phyloP scores from a whole-genome alignment of 2,888 invertebrate species.

The Athalia cordata region DNA sequence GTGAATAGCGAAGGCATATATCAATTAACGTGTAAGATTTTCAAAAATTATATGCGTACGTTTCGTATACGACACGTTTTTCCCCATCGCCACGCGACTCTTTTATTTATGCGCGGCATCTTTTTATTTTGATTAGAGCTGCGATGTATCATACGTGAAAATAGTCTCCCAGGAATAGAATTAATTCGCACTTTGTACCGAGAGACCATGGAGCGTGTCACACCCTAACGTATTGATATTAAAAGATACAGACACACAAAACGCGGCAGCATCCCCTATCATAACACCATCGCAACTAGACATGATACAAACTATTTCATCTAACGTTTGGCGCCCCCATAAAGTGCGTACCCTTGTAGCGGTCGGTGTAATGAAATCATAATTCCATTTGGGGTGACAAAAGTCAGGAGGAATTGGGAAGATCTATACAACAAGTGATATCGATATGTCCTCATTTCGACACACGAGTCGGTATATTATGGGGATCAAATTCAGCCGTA shows the following conservation, averaged over 20 bases:
- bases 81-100: constrained; percentile 1
- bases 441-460: constrained; percentile 9
- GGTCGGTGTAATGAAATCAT: constrained; percentile 59
- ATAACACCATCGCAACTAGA: constrained; percentile 51
- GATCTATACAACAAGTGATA: background rate
- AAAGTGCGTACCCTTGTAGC: constrained; percentile 50
- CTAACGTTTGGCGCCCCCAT: constrained; percentile 41
- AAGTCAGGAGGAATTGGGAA: constrained; percentile 35
- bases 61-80: constrained; percentile 25
- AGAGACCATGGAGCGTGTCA: constrained; percentile 51
- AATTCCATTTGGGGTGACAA: constrained; percentile 58
- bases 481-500: background rate
- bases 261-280: constrained; percentile 53
- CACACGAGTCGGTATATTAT: constrained; percentile 1
- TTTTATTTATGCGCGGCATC: too few species aligned
- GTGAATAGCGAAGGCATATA: too few species aligned
- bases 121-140: constrained; percentile 25
- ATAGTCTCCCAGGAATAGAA: constrained; percentile 43
- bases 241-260: constrained; percentile 29
- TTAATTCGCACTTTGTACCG: constrained; percentile 49
- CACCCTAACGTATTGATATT: constrained; percentile 45
- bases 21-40: constrained; percentile 9
- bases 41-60: background rate
- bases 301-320: constrained; percentile 58
- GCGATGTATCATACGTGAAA: constrained; percentile 26